Percentiles rank a stretch among this genome's conserved stretches.
phyloP scores from a whole-genome alignment of 1,140 invertebrate genomes.

The Scaptomyza hsui region DNA sequence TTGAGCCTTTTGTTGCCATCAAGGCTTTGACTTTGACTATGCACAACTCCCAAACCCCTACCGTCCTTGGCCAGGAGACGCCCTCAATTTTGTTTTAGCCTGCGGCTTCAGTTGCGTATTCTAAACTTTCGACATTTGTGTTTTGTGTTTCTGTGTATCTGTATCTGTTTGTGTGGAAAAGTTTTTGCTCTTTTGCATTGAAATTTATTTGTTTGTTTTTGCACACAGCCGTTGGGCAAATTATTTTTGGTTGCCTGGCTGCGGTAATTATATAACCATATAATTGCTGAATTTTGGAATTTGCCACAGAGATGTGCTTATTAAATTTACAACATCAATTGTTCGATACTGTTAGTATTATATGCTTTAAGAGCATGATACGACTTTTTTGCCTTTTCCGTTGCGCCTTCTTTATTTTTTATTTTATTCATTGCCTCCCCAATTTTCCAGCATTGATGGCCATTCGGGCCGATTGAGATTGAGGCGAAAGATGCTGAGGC shows the following conservation, averaged over 20 bases:
- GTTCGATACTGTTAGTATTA: constrained; percentile 13
- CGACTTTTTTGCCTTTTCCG: constrained; percentile 5
- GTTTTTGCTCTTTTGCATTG: constrained; percentile 67
- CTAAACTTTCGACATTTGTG: constrained; percentile 70
- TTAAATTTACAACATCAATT: constrained; percentile 63
- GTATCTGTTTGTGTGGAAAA: constrained; percentile 41
- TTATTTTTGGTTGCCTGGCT: constrained; percentile 50
- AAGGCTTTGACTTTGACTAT: constrained; percentile 47
- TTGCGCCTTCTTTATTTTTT: constrained; percentile 17
- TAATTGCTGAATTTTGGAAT: constrained; percentile 69
- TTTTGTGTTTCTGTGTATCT: constrained; percentile 41
- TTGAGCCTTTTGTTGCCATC: constrained; percentile 35
- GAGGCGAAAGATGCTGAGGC: constrained; percentile 63
- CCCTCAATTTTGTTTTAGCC: constrained; percentile 38
- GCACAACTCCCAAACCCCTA: not conserved
- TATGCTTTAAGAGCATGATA: constrained; percentile 27
- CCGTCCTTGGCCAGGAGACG: constrained; percentile 3
- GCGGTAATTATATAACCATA: constrained; percentile 73
- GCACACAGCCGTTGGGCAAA: constrained; percentile 36
- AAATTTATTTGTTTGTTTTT: constrained; percentile 80
- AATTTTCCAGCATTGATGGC: constrained; percentile 24
- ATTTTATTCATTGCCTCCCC: not conserved
- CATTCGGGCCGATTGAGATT: constrained; percentile 58
- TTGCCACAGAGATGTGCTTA: constrained; percentile 22
- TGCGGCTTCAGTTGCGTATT: constrained; percentile 55